phyloP scores from a whole-genome alignment of 2,113 vertebrate species.

The Heptranchias perlo region DNA sequence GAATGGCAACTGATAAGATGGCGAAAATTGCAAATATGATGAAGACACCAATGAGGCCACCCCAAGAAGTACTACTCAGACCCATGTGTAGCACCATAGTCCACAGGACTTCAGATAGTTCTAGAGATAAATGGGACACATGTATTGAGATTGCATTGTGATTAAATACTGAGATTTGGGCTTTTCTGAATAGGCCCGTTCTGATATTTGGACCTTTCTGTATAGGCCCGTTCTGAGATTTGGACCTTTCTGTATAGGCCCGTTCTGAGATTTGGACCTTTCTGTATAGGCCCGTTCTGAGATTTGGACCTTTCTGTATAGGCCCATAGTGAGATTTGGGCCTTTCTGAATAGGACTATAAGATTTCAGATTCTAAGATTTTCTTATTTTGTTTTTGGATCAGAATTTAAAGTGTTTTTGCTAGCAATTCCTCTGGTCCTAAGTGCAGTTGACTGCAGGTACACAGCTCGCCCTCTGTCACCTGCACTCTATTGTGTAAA shows the following conservation, averaged over 20 bases:
- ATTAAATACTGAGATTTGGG: neutral
- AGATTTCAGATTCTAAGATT: neutral
- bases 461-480: neutral
- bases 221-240: neutral
- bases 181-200: neutral
- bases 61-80: slow-evolving; percentile 48
- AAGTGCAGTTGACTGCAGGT: neutral
- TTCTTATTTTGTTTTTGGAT: neutral
- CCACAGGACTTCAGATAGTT: slow-evolving; percentile 81
- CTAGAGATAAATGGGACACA: slow-evolving; percentile 47
- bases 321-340: neutral
- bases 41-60: slow-evolving; percentile 58
- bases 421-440: neutral
- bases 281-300: neutral
- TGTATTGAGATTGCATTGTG: neutral
- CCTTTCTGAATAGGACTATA: neutral
- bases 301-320: neutral
- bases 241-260: neutral
- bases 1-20: slow-evolving; percentile 65
- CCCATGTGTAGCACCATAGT: slow-evolving; percentile 66
- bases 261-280: neutral
- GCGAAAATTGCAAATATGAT: slow-evolving; percentile 68
- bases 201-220: neutral
- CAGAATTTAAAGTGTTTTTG: neutral
- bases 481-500: neutral